A percentile compares a stretch with the other conserved stretches of the same genome.
Conservation (phyloP, 2,113 vertebrate genomes). For the Cinclus mexicanus region DNA sequence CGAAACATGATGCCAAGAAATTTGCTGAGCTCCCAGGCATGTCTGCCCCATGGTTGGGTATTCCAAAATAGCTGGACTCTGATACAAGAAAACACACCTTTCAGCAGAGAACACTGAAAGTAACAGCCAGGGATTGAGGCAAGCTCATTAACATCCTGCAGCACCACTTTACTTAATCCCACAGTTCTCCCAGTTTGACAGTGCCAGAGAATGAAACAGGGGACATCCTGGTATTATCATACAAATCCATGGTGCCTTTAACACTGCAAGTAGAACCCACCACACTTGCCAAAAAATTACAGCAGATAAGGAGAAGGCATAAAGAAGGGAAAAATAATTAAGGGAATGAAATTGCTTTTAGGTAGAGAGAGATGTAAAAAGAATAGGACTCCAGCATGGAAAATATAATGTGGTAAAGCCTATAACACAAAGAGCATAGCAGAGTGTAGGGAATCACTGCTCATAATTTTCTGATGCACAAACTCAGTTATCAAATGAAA, state of each 20-base stretch:
- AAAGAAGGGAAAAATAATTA: not conserved
- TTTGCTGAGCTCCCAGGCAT: not conserved
- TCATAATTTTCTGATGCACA: not conserved
- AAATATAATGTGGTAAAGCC: not conserved
- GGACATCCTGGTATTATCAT: not conserved
- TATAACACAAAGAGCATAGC: not conserved
- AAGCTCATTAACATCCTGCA: not conserved
- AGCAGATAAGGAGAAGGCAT: not conserved
- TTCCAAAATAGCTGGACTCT: not conserved
- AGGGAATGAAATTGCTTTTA: not conserved
- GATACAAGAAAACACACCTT: not conserved
- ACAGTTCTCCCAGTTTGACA: not conserved
- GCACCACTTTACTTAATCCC: not conserved
- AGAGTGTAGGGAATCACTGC: not conserved
- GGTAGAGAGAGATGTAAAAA: not conserved
- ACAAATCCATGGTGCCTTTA: not conserved
- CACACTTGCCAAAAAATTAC: not conserved
- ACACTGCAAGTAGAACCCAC: not conserved
- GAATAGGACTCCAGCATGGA: not conserved
- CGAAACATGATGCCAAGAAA: not conserved
- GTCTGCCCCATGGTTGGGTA: not conserved
- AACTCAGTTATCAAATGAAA: not conserved
- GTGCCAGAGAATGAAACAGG: not conserved
- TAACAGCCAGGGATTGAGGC: not conserved
- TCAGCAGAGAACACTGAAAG: not conserved